Evolutionary conservation across 1,140 invertebrate species (phyloP), one percentile per base, ranked within the genome.

Genomic region (Stenopsyche tienmushanensis): DNA sequence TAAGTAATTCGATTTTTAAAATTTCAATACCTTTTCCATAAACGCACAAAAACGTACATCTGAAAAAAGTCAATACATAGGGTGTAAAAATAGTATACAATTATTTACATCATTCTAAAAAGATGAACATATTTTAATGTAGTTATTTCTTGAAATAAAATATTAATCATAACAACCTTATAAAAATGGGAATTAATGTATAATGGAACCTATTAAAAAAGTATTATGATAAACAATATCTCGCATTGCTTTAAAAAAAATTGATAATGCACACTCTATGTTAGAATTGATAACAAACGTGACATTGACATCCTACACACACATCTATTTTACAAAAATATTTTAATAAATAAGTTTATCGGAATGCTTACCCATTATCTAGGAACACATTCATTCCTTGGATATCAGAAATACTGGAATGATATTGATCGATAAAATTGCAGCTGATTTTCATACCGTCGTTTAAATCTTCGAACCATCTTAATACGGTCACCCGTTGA

Each of bases 371-470:
- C 77, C 63, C 72, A 44, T 71, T 8, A 65, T 52, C 57, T 55
- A 58, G 53, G 13, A 63, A 24, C 9, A 82, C 57, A n/a, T 82
- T 77, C 64, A 88, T 72, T 7, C 87, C 87, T 73, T 88, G 85
- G 55, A 85, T 77, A 75, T 88, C 86, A 29, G 86, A 72, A 10
- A 88, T 76, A 65, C 81, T 79, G 13, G 81, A 82, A 57, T 73
- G 72, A 67, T 74, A 72, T 75, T 80, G 77, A 23, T 73, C 58
- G 64, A 78, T 47, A 73, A 75, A 76, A n/a, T 73, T 58, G 69
- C 78, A 74, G 18, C 66, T 63, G 68, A 81, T 44, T 39, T 53
- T 39, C n/a, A 72, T 26, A 1, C 18, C 57, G 8, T 72, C 55
- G 10, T 68, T 66, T 52, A 76, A 49, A 45, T 64, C 54, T 67